Percentiles rank a stretch among this genome's conserved stretches.
phyloP scores from a whole-genome alignment of 1,140 invertebrate genomes.

The Eriosoma lanigerum region DNA sequence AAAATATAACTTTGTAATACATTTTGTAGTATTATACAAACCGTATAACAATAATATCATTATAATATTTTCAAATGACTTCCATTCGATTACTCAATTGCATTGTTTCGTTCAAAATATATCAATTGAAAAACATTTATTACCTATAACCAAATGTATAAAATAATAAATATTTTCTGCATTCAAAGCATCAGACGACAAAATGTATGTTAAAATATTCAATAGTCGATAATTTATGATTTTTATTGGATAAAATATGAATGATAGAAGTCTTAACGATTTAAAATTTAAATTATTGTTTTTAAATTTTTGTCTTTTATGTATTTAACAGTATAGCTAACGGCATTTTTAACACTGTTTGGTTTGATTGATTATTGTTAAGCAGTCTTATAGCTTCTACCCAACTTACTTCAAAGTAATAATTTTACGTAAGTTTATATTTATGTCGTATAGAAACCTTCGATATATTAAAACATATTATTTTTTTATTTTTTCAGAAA shows the following conservation, averaged over 20 bases:
- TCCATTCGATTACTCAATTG: not conserved
- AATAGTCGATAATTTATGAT: not conserved
- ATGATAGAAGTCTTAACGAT: too few species aligned
- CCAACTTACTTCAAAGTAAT: slow-evolving; percentile 4
- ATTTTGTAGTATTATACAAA: too few species aligned
- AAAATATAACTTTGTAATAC: too few species aligned
- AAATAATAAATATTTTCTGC: not conserved
- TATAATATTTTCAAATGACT: not conserved
- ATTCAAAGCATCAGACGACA: not conserved
- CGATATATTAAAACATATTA: not conserved
- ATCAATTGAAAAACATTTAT: not conserved
- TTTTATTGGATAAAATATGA: not conserved
- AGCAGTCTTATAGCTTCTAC: not conserved
- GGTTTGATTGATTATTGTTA: not conserved
- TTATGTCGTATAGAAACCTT: not conserved
- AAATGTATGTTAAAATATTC: not conserved
- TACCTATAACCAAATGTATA: not conserved
- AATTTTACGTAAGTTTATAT: not conserved
- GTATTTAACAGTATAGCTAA: not conserved
- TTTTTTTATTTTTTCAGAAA: not conserved
- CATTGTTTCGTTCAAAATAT: not conserved
- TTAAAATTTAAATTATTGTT: not conserved
- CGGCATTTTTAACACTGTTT: not conserved
- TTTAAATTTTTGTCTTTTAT: not conserved
- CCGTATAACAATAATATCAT: too few species aligned